Percentiles rank a stretch among this genome's conserved stretches.
Evolutionary conservation across 2,797 vertebrate species (phyloP).

Genomic region (Distichodus sexfasciatus): DNA sequence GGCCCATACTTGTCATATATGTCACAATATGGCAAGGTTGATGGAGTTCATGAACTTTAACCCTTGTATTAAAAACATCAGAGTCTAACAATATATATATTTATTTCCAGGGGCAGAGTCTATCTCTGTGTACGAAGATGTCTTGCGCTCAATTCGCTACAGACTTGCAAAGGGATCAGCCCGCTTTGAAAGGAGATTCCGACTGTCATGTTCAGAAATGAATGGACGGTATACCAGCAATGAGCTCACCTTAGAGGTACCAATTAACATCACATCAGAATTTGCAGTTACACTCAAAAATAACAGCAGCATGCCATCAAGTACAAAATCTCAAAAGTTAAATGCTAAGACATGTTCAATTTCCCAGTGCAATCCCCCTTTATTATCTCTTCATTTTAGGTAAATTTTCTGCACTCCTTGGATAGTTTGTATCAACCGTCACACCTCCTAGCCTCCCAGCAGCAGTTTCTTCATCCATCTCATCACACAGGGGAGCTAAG

Average conservation of each 20-base stretch:
- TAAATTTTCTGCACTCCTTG: constrained; percentile 77
- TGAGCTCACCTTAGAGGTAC: constrained; percentile 92
- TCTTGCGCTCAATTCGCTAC: constrained; percentile 90
- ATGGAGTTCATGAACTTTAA: no score
- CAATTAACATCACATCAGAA: not conserved
- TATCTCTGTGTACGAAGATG: constrained; percentile 93
- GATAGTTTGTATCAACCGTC: constrained; percentile 86
- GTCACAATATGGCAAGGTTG: no score
- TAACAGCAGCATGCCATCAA: no score
- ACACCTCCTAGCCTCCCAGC: constrained; percentile 90
- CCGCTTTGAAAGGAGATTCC: constrained; percentile 91
- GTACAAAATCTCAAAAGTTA: no score
- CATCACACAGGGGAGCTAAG: constrained; percentile 90
- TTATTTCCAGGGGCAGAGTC: constrained; percentile 86
- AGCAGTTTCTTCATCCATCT: constrained; percentile 92
- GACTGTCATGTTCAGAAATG: constrained; percentile 97
- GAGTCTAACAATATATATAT: no score
- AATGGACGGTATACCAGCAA: constrained; percentile 98
- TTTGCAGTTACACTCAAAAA: not conserved
- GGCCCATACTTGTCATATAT: no score
- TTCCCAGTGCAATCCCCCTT: no score
- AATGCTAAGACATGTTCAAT: no score
- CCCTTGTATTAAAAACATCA: no score
- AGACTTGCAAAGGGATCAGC: constrained; percentile 83
- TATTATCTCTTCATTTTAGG: constrained; percentile 52